Percentiles rank a stretch among this genome's conserved stretches.
phyloP scores from a whole-genome alignment of 2,888 invertebrate genomes.

The Osedax frankpressi region DNA sequence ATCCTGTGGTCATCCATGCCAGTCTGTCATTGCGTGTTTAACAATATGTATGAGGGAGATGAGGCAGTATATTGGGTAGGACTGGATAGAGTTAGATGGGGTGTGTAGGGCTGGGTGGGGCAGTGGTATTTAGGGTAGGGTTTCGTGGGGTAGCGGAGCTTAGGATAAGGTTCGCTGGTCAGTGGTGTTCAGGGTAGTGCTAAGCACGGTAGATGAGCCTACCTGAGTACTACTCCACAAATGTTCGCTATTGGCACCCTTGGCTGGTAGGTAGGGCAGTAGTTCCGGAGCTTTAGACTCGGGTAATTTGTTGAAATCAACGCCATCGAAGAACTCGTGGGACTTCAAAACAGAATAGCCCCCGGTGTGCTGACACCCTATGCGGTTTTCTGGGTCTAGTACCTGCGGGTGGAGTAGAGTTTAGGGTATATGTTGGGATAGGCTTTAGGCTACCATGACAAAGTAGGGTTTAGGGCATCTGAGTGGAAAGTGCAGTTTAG shows the following conservation, averaged over 20 bases:
- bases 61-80: too few species aligned
- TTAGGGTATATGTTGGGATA: background rate
- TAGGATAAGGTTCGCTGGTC: too few species aligned
- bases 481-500: background rate
- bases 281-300: constrained; percentile 61
- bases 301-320: constrained; percentile 69
- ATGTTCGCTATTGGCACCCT: constrained; percentile 55
- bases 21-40: constrained; percentile 60
- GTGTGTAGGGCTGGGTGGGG: too few species aligned
- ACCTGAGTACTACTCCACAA: constrained; percentile 51
- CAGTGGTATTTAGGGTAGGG: too few species aligned
- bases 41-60: too few species aligned
- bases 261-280: constrained; percentile 59
- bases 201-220: too few species aligned
- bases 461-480: background rate
- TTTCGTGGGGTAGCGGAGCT: too few species aligned
- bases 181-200: too few species aligned
- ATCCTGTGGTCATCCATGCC: constrained; percentile 72
- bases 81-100: too few species aligned
- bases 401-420: constrained; percentile 43
- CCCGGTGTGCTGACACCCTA: constrained; percentile 59
- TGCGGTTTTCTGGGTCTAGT: constrained; percentile 62
- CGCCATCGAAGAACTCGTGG: constrained; percentile 71
- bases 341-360: constrained; percentile 67
- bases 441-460: background rate